Conservation (phyloP, 2,797 vertebrate species). For the Spinibarbus caldwelli region DNA sequence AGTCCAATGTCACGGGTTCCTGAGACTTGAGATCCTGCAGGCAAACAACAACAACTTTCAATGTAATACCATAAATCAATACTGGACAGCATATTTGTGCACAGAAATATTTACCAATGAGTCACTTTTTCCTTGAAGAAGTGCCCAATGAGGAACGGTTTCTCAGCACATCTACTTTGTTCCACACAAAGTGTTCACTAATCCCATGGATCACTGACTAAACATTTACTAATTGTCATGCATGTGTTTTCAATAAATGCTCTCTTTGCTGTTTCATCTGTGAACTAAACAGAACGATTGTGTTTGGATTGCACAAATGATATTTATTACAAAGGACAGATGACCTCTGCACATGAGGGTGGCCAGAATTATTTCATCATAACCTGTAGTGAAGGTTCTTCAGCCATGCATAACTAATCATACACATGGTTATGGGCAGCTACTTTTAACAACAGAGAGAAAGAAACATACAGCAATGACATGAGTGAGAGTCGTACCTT, state of each 20-base stretch:
- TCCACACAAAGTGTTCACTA: slow-evolving; percentile 27
- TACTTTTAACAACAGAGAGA: not conserved
- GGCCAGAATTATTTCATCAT: slow-evolving; percentile 12
- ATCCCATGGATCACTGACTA: slow-evolving; percentile 31
- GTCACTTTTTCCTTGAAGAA: slow-evolving; percentile 41
- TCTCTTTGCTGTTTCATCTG: not conserved
- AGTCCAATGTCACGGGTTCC: slow-evolving; percentile 96
- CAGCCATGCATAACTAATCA: not conserved
- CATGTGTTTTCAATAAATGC: slow-evolving; percentile 18
- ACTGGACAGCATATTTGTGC: not conserved
- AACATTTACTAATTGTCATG: slow-evolving; percentile 39
- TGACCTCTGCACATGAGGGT: not conserved
- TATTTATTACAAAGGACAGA: slow-evolving; percentile 11
- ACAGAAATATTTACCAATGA: slow-evolving; percentile 25
- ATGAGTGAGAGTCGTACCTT: slow-evolving; percentile 77
- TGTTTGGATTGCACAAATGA: slow-evolving; percentile 36
- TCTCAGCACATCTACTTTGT: not conserved
- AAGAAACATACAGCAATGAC: not conserved
- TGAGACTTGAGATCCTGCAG: slow-evolving; percentile 91
- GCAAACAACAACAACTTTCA: slow-evolving; percentile 58
- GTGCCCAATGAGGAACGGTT: not conserved
- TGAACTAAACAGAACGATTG: slow-evolving; percentile 13
- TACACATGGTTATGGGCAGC: not conserved
- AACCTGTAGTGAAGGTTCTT: slow-evolving; percentile 5
- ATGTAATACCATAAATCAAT: slow-evolving; percentile 1